Conservation (phyloP, 1,140 invertebrate species). For the Temnothorax curvispinosus region DNA sequence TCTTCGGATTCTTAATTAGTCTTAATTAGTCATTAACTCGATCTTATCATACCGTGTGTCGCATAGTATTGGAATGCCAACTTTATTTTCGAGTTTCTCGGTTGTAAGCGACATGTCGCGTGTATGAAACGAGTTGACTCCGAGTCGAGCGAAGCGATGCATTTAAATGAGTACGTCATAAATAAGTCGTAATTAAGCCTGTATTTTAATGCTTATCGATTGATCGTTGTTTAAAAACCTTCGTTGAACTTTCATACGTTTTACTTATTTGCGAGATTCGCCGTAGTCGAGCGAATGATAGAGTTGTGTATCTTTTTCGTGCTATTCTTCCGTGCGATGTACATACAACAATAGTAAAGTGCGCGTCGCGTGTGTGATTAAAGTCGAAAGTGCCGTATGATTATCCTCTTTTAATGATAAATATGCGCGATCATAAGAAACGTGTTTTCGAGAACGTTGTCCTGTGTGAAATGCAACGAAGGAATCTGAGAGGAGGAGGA, state of each 20-base stretch:
- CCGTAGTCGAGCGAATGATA: background rate
- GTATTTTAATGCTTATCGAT: background rate
- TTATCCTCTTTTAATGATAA: constrained; percentile 9
- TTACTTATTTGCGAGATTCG: background rate
- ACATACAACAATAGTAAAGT: background rate
- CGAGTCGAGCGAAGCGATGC: background rate
- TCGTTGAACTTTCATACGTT: background rate
- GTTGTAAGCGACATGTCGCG: background rate
- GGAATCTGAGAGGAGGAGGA: background rate
- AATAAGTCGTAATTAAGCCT: background rate
- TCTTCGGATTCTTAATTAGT: background rate
- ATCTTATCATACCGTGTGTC: background rate
- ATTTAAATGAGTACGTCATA: background rate
- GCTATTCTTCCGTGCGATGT: background rate
- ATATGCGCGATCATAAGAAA: background rate
- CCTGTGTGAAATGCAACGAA: background rate
- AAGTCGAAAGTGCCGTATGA: background rate
- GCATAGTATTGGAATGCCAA: background rate
- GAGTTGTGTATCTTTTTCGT: background rate
- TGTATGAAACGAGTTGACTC: background rate
- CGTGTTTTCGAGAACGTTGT: background rate
- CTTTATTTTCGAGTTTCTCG: background rate
- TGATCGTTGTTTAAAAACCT: background rate
- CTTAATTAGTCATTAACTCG: background rate
- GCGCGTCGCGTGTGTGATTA: background rate